Conservation (phyloP, 2,888 invertebrate species). For the Steinernema hermaphroditum region DNA sequence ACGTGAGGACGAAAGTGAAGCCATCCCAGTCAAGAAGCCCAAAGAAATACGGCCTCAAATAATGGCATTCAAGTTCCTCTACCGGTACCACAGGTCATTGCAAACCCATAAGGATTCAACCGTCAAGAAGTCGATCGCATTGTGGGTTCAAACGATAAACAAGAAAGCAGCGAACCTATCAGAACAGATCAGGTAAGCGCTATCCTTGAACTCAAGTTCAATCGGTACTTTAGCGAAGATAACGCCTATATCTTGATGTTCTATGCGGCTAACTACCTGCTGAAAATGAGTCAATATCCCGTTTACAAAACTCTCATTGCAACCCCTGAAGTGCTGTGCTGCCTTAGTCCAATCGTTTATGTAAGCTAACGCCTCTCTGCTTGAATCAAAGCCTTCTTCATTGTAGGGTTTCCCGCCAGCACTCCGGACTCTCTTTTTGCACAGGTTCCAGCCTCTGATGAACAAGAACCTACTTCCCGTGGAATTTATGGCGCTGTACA, state of each 20-base stretch:
- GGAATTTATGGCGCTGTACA: slow-evolving; percentile 10
- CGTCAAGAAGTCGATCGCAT: background rate
- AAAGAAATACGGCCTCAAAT: slow-evolving; percentile 1
- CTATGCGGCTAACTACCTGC: slow-evolving; percentile 11
- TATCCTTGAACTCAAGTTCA: background rate
- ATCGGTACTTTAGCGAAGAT: background rate
- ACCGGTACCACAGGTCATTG: slow-evolving; percentile 1
- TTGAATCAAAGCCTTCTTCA: background rate
- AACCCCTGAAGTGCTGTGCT: background rate
- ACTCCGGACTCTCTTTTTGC: background rate
- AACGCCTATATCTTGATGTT: background rate
- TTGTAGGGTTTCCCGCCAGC: background rate
- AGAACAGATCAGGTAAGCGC: background rate
- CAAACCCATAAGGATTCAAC: slow-evolving; percentile 4
- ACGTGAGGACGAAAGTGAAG: background rate
- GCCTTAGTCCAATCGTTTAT: background rate
- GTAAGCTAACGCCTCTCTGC: background rate
- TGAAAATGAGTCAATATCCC: slow-evolving; percentile 1
- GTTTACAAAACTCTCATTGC: background rate
- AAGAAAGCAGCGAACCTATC: background rate
- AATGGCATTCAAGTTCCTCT: slow-evolving; percentile 14
- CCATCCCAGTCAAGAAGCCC: background rate
- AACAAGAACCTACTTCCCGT: background rate
- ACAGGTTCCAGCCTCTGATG: slow-evolving; percentile 5
- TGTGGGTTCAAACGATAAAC: background rate